Base-by-base conservation (phyloP, 2,888 invertebrate species). In the Megamerina dolium region DNA sequence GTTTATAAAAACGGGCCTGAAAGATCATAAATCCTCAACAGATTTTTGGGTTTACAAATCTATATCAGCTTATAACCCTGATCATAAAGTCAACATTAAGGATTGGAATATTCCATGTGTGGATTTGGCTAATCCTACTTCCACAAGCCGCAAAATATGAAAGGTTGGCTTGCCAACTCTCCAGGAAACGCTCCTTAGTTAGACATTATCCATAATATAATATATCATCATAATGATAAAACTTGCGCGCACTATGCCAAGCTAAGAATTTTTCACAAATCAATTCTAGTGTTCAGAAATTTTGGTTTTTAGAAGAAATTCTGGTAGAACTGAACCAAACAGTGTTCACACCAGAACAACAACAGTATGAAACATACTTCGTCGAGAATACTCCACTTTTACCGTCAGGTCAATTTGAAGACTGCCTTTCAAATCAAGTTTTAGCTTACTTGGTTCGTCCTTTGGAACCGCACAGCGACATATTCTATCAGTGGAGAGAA, bases 371-470 rank as follows among this genome's bases (percentile, higher is more conserved):
- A 30, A 27, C 41, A 12, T 33, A 34, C 31, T 48, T 50, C 30
- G 10, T 38, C 8, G 30, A 47, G 27, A 42, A 41, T 20, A 41
- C 44, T 16, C 9, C 21, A 27, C 27, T 38, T 19, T 41, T 50
- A 19, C 37, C 41, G n/a, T 33, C 39, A 23, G 41, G 45, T 19
- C 26, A 33, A 32, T 40, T 47, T 36, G 13, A 48, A 26, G 45
- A 21, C 13, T 51, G n/a, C 37, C 41, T n/a, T 46, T 52, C 8
- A 52, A 49, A 36, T 29, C 16, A 29, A 39, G 45, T n/a, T 39
- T 36, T 26, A 49, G 36, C 8, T 37, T 34, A 12, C 37, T 49
- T 13, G 43, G 45, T 32, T 26, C 41, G 8, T 52, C 47, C 26
- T 42, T 42, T 20, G 43, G 47, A 33, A 45, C 27, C 26, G 46